Percentiles rank a stretch among this genome's conserved stretches.
Conservation (phyloP, 2,113 vertebrate species). For the Rousettus leschenaultii region DNA sequence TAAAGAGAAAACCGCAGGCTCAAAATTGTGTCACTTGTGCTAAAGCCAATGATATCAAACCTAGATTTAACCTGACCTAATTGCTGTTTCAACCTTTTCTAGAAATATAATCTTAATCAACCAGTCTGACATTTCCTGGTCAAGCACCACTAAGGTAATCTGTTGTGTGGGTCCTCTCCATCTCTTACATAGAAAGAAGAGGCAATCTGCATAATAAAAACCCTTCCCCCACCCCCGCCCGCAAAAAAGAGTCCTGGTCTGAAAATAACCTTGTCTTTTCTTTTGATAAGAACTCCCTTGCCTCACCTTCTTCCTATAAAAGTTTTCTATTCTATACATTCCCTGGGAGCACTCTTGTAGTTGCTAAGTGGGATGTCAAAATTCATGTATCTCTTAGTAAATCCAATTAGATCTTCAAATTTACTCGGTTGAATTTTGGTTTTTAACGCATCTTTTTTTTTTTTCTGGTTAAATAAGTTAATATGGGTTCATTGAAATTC, state of each 20-base stretch:
- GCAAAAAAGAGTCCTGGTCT: neutral
- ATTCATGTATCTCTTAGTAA: no score
- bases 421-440: no score
- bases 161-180: neutral
- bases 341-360: neutral
- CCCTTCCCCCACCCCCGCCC: neutral
- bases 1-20: neutral
- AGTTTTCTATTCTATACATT: neutral
- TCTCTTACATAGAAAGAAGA: neutral
- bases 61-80: neutral
- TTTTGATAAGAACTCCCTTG: neutral
- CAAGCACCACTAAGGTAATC: neutral
- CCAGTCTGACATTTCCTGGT: neutral
- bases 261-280: neutral
- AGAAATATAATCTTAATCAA: neutral
- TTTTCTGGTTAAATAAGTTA: neutral
- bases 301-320: neutral
- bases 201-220: neutral
- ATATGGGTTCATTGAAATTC: neutral
- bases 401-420: no score
- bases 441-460: neutral
- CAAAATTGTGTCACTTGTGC: neutral
- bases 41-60: neutral
- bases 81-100: neutral
- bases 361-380: neutral